Conservation (phyloP, 2,113 vertebrate species). For the Genyomyrus donnyi region DNA sequence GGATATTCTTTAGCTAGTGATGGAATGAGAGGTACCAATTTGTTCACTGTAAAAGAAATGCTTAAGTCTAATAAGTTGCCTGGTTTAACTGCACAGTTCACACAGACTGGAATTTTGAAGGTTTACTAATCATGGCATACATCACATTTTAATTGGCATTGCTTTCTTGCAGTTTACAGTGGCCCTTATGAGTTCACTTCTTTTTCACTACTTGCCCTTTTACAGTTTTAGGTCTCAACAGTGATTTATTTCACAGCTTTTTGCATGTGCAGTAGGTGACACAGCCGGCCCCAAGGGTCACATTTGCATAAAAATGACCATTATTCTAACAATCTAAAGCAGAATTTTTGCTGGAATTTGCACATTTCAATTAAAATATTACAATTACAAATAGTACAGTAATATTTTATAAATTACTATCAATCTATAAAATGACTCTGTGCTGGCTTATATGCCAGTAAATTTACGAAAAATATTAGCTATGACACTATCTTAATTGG, state of each 20-base stretch:
- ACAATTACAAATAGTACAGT: background rate
- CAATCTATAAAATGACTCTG: constrained; percentile 53
- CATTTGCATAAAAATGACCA: background rate
- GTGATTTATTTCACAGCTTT: constrained; percentile 14
- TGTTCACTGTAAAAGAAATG: background rate
- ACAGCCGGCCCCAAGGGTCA: background rate
- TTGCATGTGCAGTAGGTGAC: background rate
- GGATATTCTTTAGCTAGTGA: background rate
- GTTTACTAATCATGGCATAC: background rate
- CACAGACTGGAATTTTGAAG: background rate
- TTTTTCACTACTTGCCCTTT: constrained; percentile 16
- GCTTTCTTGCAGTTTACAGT: background rate
- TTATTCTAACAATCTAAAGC: background rate
- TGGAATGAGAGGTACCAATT: background rate
- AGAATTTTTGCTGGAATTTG: background rate
- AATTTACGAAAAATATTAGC: constrained; percentile 55
- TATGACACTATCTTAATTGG: constrained; percentile 61
- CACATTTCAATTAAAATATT: background rate
- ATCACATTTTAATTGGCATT: constrained; percentile 15
- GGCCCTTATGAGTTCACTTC: background rate
- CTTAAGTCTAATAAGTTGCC: background rate
- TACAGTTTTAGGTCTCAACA: background rate
- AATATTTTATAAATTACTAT: constrained; percentile 56
- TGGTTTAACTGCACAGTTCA: background rate
- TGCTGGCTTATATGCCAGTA: constrained; percentile 52